Evolutionary conservation across 2,113 vertebrate genomes (phyloP), one percentile per base, ranked within the genome.

Genomic region (Aegotheles bennettii): DNA sequence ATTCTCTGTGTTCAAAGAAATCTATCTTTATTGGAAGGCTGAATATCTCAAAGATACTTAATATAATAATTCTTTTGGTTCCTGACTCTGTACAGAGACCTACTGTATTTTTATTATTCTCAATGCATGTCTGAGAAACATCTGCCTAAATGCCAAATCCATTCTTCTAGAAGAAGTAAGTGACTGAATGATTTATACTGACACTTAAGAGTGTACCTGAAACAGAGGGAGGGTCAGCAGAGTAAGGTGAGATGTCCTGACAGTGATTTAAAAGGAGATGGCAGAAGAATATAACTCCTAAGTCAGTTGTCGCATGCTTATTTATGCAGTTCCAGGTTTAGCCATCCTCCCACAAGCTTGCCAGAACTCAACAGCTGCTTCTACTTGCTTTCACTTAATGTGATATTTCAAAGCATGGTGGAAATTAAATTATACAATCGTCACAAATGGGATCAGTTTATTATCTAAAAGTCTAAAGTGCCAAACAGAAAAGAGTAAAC

Each of bases 361-460:
- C 35, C 74, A 75, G 82, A 28, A 71, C 18, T 64, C 73, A 91
- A 59, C 36, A 93, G 47, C 68, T 92, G 64, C 51, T 93, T 60
- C 80, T 90, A 59, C 64, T 96, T 96, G 25, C 57, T 61, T 90
- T 47, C n/a, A 75, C 40, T 48, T 74, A 68, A 68, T 28, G 56
- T 76, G 59, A n/a, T 79, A 74, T 76, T 67, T 89, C 90, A 91
- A 96, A 95, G 76, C 25, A 71, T 68, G 67, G 79, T 78, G 60
- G 60, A 93, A 96, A 92, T 94, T 71, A 94, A 95, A 86, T 84
- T 57, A 92, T 70, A 53, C 15, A 82, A 63, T 86, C 54, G 85
- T 67, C 33, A 80, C 10, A 5, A 81, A 83, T 43, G 35, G 93
- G 38, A 95, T 4, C 69, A 89, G 91, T 73, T 95, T 85, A 79